These are phyloP conservation scores for Tyto alba DNA, from an alignment of 2,113 vertebrate genomes.

Conservation along the genomic window DNA sequence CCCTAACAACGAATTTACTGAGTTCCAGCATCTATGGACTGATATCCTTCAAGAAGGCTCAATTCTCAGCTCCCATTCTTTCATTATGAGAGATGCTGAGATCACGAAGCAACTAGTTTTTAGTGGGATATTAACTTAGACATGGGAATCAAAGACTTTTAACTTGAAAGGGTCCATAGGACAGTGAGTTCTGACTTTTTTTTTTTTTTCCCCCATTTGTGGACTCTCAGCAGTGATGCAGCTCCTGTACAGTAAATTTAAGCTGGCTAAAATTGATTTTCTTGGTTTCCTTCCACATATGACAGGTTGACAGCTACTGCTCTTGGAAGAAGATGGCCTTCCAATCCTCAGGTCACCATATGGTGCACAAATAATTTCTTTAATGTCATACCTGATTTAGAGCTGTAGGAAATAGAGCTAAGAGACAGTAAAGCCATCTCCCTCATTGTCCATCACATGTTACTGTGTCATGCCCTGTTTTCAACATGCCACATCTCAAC, in stretches of 20 bases:
- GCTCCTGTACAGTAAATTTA: slow-evolving; percentile 28
- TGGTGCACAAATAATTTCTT: slow-evolving; percentile 34
- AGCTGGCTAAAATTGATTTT: slow-evolving; percentile 27
- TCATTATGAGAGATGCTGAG: neutral
- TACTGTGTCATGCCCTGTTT: neutral
- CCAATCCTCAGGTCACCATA: slow-evolving; percentile 15
- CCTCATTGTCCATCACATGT: neutral
- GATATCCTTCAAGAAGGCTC: neutral
- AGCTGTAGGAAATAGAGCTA: slow-evolving; percentile 11
- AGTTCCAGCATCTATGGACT: neutral
- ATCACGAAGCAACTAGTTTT: neutral
- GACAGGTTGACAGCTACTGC: slow-evolving; percentile 57
- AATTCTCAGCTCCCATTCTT: neutral
- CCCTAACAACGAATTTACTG: neutral
- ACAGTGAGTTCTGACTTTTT: neutral
- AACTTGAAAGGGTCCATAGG: neutral
- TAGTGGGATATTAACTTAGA: neutral
- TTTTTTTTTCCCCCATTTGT: neutral
- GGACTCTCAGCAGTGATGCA: neutral
- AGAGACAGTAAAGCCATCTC: neutral
- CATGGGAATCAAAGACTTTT: neutral
- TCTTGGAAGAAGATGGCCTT: slow-evolving; percentile 39
- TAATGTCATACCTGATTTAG: slow-evolving; percentile 34
- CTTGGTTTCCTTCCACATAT: slow-evolving; percentile 54
- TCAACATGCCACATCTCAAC: neutral